These are phyloP conservation scores for Pseudomyrmex cubaensis DNA, from an alignment of 1,140 invertebrate genomes.

Conservation along the genomic window DNA sequence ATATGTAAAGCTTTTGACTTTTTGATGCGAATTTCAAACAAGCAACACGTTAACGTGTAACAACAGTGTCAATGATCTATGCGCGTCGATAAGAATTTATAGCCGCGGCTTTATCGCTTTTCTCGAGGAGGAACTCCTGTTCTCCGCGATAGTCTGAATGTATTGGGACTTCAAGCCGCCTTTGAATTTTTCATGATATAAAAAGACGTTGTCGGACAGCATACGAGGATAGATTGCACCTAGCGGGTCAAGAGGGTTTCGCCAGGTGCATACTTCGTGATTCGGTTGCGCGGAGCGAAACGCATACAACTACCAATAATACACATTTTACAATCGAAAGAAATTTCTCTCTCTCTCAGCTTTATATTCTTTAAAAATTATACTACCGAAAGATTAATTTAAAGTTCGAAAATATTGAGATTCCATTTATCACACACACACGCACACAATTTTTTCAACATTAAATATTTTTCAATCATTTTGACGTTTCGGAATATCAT, in stretches of 20 bases:
- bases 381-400: background rate
- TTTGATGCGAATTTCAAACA: background rate
- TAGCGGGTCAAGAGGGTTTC: constrained; percentile 16
- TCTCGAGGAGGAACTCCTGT: constrained; percentile 17
- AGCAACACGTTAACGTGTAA: constrained; percentile 27
- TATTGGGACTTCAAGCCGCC: constrained; percentile 40
- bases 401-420: background rate
- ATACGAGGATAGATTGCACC: constrained; percentile 41
- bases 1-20: too few species aligned
- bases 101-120: constrained; percentile 47
- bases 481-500: background rate
- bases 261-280: background rate
- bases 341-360: background rate
- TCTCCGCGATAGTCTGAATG: constrained; percentile 37
- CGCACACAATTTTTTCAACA: background rate
- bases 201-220: constrained; percentile 37
- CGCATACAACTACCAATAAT: constrained; percentile 1
- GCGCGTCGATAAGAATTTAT: constrained; percentile 43
- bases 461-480: background rate
- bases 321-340: background rate
- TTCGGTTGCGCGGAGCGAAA: background rate
- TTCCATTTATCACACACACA: too few species aligned
- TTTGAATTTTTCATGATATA: constrained; percentile 58
- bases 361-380: background rate
- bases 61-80: constrained; percentile 40